Conservation (phyloP, 2,113 vertebrate species). For the Saguinus midas region DNA sequence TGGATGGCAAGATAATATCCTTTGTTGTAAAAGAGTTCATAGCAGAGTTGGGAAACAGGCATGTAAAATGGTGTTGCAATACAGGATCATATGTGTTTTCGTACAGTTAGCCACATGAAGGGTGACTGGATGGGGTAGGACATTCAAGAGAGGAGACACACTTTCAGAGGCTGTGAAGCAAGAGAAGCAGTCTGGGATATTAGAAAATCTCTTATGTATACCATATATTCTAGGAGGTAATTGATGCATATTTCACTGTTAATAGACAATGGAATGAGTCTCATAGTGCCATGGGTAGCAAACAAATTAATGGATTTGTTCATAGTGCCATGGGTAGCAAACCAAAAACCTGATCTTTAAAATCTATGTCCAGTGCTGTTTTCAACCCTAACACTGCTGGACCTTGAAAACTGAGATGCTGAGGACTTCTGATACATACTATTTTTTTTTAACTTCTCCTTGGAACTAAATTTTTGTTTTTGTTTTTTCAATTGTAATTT, state of each 20-base stretch:
- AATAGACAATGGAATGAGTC: neutral
- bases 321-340: neutral
- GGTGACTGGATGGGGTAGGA: rapidly evolving
- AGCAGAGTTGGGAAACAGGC: rapidly evolving
- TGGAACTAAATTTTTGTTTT: too few relatives aligned
- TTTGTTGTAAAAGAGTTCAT: neutral
- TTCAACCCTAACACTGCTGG: neutral
- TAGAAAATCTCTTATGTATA: neutral
- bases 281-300: too few relatives aligned
- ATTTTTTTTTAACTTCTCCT: too few relatives aligned
- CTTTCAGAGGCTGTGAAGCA: neutral
- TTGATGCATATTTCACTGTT: neutral
- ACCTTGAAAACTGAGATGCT: neutral
- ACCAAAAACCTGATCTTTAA: neutral
- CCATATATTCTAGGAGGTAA: neutral
- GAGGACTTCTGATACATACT: neutral
- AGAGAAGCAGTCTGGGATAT: neutral
- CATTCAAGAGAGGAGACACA: neutral
- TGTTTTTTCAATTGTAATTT: too few relatives aligned
- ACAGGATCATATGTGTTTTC: neutral
- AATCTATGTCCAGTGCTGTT: neutral
- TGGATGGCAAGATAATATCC: neutral
- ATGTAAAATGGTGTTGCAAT: neutral
- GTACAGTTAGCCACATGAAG: neutral
- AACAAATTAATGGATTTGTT: too few relatives aligned